phyloP scores from a whole-genome alignment of 2,113 vertebrate genomes.

The Thalassoma bifasciatum region DNA sequence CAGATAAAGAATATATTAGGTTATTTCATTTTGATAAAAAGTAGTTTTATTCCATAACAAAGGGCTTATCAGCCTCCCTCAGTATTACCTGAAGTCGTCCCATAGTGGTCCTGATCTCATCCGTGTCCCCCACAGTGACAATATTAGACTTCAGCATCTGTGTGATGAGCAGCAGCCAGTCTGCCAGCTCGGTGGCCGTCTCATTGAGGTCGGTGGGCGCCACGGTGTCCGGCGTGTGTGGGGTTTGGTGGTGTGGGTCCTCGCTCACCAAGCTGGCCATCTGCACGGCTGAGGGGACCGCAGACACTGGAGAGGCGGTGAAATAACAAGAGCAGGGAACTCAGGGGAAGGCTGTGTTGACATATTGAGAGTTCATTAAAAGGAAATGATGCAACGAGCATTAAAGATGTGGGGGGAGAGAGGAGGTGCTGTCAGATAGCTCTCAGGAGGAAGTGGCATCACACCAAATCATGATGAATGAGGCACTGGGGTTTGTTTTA shows the following conservation, averaged over 20 bases:
- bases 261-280: conserved; percentile 80
- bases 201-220: conserved; percentile 91
- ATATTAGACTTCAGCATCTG: conserved; percentile 99
- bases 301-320: conserved; percentile 47
- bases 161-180: conserved; percentile 94
- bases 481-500: conserved; percentile 11
- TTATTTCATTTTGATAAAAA: too few relatives aligned
- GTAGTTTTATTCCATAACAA: too few relatives aligned
- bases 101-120: conserved; percentile 93
- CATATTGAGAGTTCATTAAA: conserved; percentile 30
- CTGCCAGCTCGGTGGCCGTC: conserved; percentile 92
- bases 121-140: conserved; percentile 92
- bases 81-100: conserved; percentile 89
- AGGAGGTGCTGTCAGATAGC: conserved; percentile 42
- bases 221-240: conserved; percentile 82
- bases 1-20: background rate
- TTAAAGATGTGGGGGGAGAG: conserved; percentile 20
- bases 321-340: background rate
- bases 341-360: conserved; percentile 22
- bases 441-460: conserved; percentile 38
- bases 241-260: conserved; percentile 78
- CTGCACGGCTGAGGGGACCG: conserved; percentile 75
- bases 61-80: too few relatives aligned
- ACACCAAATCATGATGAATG: conserved; percentile 48
- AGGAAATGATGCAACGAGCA: conserved; percentile 46